Base-by-base conservation (phyloP, 2,113 vertebrate genomes). In the Crotalus viridis region DNA sequence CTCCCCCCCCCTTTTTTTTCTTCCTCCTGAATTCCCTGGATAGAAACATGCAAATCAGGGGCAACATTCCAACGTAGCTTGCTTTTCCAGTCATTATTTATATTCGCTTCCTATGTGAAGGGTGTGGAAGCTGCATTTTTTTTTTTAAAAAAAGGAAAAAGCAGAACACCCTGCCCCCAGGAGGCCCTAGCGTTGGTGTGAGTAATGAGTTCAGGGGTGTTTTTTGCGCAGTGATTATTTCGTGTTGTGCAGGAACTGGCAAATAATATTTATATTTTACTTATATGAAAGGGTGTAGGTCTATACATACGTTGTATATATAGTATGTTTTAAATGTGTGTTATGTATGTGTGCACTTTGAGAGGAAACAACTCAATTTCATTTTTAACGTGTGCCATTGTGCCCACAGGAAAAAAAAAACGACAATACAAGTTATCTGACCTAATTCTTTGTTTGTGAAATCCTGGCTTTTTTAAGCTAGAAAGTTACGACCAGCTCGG, bases 131-230 rank as follows among this genome's bases (percentile, higher is more conserved):
- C 87, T 17, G 26, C 3, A 22, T 54, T 6, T 89, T 51, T 51
- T 51, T 51, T 51, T 9, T 8, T 0, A 55, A 15, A 1, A 69
- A 17, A 69, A 86, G 15, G 33, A 33, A 2, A n/a, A 5, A 52
- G 28, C 6, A 26, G 1, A 88, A 91, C 87, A 24, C 55, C 19
- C 64, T 64, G 86, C n/a, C 89, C 91, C 91, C 43, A n/a, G 10
- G 39, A 52, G 89, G 74, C 0, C 15, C 43, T 91, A 28, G n/a
- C 28, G 46, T 93, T 61, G 39, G 26, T 15, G 74, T 54, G 92
- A 86, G 74, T 0, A 89, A 0, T 10, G 0, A 5, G 0, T 54
- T 3, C 52, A 5, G 3, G 54, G 89, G 46, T 87, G 56, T 87
- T 4, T 64, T 64, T 57, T 24, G 13, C 51, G 54, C 26, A 92